Percentiles rank a stretch among this genome's conserved stretches.
Evolutionary conservation across 2,797 vertebrate genomes (phyloP).

Genomic region (Enteromius radiatus): DNA sequence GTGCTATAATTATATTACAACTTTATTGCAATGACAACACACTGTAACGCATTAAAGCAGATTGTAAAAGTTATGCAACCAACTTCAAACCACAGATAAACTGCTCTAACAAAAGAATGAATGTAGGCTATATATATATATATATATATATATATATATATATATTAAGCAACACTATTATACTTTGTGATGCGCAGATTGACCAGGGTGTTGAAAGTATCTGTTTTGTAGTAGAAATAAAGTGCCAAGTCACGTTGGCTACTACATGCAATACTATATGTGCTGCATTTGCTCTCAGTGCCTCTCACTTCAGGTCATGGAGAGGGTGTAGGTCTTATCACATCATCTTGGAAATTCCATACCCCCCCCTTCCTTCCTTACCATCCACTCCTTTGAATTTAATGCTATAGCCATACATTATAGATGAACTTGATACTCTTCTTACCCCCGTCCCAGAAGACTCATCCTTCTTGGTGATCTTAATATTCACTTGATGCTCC

Average conservation of each 20-base stretch:
- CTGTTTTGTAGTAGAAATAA: neutral
- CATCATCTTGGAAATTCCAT: slow-evolving; percentile 44
- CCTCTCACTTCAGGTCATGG: slow-evolving; percentile 14
- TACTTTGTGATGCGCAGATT: too few relatives aligned
- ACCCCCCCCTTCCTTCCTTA: slow-evolving; percentile 28
- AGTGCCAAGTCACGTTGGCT: slow-evolving; percentile 3
- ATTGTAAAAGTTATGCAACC: neutral
- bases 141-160: too few relatives aligned
- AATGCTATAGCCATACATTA: slow-evolving; percentile 41
- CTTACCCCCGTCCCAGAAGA: slow-evolving; percentile 21
- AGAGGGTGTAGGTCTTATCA: slow-evolving; percentile 24
- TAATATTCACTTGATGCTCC: slow-evolving; percentile 35
- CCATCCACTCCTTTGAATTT: slow-evolving; percentile 45
- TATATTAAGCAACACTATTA: too few relatives aligned
- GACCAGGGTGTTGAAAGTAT: neutral
- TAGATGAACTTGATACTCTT: slow-evolving; percentile 39
- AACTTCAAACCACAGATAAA: neutral
- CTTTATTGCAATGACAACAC: neutral
- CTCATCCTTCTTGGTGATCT: slow-evolving; percentile 32
- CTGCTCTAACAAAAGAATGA: too few relatives aligned
- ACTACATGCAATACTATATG: slow-evolving; percentile 10
- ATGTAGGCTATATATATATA: too few relatives aligned
- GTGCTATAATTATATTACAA: neutral
- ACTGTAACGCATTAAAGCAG: neutral
- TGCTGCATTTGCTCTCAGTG: slow-evolving; percentile 7